Percentiles rank a stretch among this genome's conserved stretches.
phyloP scores from a whole-genome alignment of 2,113 vertebrate genomes.

The Falcunculus frontatus region DNA sequence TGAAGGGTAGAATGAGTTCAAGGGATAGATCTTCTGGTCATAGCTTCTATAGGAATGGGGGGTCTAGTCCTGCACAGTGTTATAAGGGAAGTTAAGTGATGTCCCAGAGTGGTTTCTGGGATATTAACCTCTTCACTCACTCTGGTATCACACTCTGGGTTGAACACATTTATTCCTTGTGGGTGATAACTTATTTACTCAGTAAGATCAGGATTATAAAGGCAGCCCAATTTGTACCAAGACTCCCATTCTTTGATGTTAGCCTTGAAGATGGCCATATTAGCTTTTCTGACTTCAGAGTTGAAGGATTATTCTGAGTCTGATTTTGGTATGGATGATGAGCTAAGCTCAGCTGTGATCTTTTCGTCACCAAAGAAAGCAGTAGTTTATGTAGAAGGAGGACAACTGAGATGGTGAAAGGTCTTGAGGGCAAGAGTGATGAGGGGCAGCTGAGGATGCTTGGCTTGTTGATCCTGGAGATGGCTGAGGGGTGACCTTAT shows the following conservation, averaged over 20 bases:
- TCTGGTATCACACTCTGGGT: background rate
- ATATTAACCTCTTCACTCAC: background rate
- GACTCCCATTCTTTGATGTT: background rate
- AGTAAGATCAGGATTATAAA: background rate
- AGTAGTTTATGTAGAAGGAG: background rate
- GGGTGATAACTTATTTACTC: background rate
- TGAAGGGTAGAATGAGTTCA: background rate
- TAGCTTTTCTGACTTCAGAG: background rate
- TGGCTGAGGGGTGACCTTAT: background rate
- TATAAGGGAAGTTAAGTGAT: background rate
- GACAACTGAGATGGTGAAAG: background rate
- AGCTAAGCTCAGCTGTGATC: background rate
- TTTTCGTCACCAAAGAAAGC: background rate
- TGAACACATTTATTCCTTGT: background rate
- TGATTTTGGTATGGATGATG: background rate
- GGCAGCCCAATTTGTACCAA: background rate
- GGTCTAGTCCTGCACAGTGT: background rate
- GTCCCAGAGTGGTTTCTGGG: background rate
- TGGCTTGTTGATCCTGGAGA: background rate
- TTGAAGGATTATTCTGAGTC: background rate
- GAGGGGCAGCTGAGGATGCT: background rate
- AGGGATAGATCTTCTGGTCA: background rate
- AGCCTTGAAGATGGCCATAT: background rate
- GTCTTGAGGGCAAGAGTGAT: background rate
- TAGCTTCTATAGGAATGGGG: background rate